Conservation (phyloP, 2,113 vertebrate species). For the Coryphaenoides rupestris region DNA sequence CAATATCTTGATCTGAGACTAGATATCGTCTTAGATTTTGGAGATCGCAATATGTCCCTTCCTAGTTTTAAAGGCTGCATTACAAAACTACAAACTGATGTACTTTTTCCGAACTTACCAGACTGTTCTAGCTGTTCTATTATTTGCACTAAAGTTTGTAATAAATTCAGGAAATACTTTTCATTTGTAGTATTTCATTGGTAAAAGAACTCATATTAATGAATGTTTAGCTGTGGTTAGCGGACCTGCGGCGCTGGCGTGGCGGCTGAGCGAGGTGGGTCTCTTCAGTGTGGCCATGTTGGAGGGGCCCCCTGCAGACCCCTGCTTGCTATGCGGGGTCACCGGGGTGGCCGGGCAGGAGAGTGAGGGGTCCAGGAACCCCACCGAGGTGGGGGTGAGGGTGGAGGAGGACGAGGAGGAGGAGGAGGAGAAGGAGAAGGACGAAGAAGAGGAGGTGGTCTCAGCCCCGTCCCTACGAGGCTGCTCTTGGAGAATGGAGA, state of each 20-base stretch:
- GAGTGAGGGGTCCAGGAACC: slow-evolving; percentile 34
- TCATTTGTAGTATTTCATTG: no score
- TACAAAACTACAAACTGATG: no score
- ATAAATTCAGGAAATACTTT: no score
- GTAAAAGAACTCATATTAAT: no score
- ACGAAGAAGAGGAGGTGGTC: background rate
- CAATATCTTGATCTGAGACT: no score
- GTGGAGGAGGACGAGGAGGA: background rate
- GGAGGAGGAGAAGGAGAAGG: background rate
- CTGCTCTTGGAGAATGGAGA: slow-evolving; percentile 77
- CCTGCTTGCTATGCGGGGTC: slow-evolving; percentile 43
- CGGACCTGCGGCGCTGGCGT: slow-evolving; percentile 81
- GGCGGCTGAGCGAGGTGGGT: slow-evolving; percentile 87
- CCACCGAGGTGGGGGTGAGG: slow-evolving; percentile 2
- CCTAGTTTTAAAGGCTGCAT: no score
- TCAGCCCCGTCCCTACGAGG: slow-evolving; percentile 80
- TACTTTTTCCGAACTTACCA: no score
- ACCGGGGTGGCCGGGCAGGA: slow-evolving; percentile 68
- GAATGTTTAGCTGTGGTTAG: background rate
- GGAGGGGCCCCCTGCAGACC: slow-evolving; percentile 60
- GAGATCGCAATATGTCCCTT: no score
- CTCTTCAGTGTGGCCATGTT: slow-evolving; percentile 79
- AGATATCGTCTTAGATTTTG: no score
- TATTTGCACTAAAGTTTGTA: no score
- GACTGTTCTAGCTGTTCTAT: no score